Base-by-base conservation (phyloP, 1,140 invertebrate genomes). In the Drosophila mojavensis region DNA sequence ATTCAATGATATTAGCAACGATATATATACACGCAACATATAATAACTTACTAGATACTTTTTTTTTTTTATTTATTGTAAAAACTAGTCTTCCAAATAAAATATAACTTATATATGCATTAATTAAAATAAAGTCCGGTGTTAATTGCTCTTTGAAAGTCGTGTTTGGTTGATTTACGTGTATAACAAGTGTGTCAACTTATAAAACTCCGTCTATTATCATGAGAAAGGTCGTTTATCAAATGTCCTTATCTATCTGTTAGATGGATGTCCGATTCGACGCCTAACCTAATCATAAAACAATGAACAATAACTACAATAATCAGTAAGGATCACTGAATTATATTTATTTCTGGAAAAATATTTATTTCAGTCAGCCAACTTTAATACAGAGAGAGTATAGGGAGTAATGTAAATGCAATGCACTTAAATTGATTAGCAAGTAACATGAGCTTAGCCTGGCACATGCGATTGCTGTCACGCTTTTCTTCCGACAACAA, bases 1-100 rank as follows among this genome's bases (percentile, higher is more conserved):
- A 77, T 71, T 69, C 43, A 72, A 70, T 70, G 64, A 68, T 84
- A 81, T 82, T 88, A 77, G 82, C 67, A 85, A 85, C 60, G 62
- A 81, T 77, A 71, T 71, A 65, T 58, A 47, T 61, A 55, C 6
- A 17, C 17, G 17, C 43, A 17, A 53, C 56, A 73, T 65, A 59
- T 26, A 50, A 39, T 13, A 48, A 72, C 58, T 56, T 60, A 56
- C n/a, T 24, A 24, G 47, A 48, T 65, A 43, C 33, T 56, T 45
- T 62, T 24, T 59, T 59, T 50, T 48, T 66, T 61, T 76, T 71
- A 85, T 85, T 85, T 85, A 86, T 82, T 85, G 17, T 68, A 63
- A 58, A 50, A 55, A 48, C 55, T 67, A 72, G 48, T 54, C 54
- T 58, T 47, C 20, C 36, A 56, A 73, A 68, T 73, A 73, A 73